Evolutionary conservation across 2,888 invertebrate species (phyloP), one percentile per base, ranked within the genome.

Genomic region (Zelleria hepariella): DNA sequence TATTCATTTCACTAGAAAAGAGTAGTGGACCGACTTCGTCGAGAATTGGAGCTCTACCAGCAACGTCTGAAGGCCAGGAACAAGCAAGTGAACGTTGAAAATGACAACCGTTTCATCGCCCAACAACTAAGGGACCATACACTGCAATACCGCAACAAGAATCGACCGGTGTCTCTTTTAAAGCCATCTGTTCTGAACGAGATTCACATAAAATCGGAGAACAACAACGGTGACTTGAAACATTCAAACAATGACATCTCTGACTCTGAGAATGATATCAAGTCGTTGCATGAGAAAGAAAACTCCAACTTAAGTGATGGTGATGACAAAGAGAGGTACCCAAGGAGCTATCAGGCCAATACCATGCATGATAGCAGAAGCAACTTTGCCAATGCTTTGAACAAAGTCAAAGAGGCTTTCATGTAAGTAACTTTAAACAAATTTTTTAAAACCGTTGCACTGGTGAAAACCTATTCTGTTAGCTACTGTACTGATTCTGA

Each of bases 41-140:
- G 86, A 68, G 91, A 91, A 67, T 74, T 91, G 52, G 90, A 93
- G 64, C 66, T 88, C 15, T 90, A 89, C 67, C 90, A 90, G 68
- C 85, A 86, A 64, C 75, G 82, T 32, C 66, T 89, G 24, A 88
- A 85, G 67, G 74, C 81, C 6, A 77, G 81, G 60, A 88, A 88
- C 67, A 87, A 83, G 62, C 82, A 81, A 62, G 71, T 83, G 0
- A 85, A 84, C 61, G 75, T 79, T 62, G 89, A 89, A 60, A 82
- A 80, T 71, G 89, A 89, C 61, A 82, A 83, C 62, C 77, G 75
- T 57, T 81, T 80, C 65, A 77, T 89, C 7, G 89, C 89, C 20
- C 84, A 86, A 64, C 89, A 89, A 67, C 65, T 89, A 21, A 71
- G 81, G 65, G 89, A 89, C 61, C 82, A 89, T 60, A 86, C 85